Conservation (phyloP, 2,888 invertebrate species). For the Tetanocera ferruginea region DNA sequence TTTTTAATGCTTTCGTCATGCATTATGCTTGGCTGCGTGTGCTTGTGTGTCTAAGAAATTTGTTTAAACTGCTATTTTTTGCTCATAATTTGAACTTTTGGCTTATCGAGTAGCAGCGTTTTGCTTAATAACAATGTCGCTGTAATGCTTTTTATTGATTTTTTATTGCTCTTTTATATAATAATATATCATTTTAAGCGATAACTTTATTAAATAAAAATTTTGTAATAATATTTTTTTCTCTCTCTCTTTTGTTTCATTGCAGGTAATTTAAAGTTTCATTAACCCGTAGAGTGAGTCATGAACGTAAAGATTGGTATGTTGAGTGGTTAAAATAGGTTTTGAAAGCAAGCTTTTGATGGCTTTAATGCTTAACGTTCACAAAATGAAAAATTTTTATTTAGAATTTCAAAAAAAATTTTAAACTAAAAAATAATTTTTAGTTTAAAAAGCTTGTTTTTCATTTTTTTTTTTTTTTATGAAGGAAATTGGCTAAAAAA, state of each 20-base stretch:
- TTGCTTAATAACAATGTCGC: constrained; percentile 10
- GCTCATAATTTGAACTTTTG: constrained; percentile 16
- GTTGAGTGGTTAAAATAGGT: neutral
- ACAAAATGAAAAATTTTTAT: too few relatives aligned
- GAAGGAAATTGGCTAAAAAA: too few relatives aligned
- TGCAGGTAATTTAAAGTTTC: constrained; percentile 20
- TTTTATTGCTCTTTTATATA: constrained; percentile 12
- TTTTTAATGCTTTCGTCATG: neutral
- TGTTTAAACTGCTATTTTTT: neutral
- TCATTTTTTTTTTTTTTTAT: too few relatives aligned
- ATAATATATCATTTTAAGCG: constrained; percentile 4
- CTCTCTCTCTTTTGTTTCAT: neutral
- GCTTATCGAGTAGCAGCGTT: neutral
- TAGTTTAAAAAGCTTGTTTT: too few relatives aligned
- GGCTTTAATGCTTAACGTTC: too few relatives aligned
- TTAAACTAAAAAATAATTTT: too few relatives aligned
- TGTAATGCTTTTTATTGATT: neutral
- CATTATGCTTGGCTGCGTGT: neutral
- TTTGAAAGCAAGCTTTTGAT: neutral
- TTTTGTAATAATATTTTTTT: constrained; percentile 1
- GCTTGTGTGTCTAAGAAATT: neutral
- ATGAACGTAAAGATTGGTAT: neutral
- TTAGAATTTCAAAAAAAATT: too few relatives aligned
- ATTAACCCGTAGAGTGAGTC: neutral
- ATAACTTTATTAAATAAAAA: constrained; percentile 12